Conservation (phyloP, 1,140 invertebrate genomes). For the Limonius californicus region DNA sequence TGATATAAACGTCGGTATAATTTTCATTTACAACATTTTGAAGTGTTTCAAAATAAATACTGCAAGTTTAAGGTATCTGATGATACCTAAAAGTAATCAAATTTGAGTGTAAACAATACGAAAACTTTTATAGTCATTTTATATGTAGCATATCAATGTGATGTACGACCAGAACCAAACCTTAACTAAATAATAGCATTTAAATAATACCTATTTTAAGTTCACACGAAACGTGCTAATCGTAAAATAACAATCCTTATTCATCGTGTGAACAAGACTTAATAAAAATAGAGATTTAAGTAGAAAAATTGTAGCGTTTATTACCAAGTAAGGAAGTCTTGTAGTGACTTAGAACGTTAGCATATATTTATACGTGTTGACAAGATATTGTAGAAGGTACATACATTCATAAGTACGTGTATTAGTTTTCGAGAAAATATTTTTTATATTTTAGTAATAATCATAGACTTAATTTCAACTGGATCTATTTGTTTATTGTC, state of each 20-base stretch:
- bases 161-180: slow-evolving; percentile 7
- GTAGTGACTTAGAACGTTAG: no score
- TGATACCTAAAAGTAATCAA: slow-evolving; percentile 2
- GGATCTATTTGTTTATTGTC: no score
- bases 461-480: no score
- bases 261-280: slow-evolving; percentile 11
- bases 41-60: no score
- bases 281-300: neutral
- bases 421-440: neutral
- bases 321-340: no score
- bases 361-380: no score
- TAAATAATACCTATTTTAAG: neutral
- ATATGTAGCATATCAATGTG: slow-evolving; percentile 14
- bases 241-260: neutral
- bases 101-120: slow-evolving; percentile 1
- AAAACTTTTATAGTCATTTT: slow-evolving; percentile 13
- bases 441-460: no score
- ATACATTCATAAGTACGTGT: neutral
- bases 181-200: neutral
- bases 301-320: no score
- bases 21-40: no score
- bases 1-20: no score
- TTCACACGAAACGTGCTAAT: neutral
- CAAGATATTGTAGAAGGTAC: no score
- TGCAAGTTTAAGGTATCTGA: no score